Evolutionary conservation across 2,113 vertebrate genomes (phyloP), one percentile per base, ranked within the genome.

Genomic region (Larimichthys crocea): DNA sequence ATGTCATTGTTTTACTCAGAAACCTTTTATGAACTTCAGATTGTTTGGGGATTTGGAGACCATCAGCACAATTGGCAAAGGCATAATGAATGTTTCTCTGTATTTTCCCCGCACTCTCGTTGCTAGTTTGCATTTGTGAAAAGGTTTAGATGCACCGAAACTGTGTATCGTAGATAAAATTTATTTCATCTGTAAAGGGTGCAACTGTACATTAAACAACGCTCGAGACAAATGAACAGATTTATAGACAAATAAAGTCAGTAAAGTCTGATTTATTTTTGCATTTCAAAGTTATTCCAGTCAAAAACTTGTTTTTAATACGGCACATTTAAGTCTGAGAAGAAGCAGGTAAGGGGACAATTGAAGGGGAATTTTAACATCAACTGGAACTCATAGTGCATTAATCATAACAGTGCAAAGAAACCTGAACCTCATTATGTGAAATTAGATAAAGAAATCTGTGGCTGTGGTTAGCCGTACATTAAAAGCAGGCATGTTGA

Each of bases 31-130:
- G 77, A 89, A 84, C 68, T 87, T 88, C 60, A 91, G 83, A 93
- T 93, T 94, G 91, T 91, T 92, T 80, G 74, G 94, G 92, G 94
- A 92, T 90, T 93, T 93, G 86, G 92, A 94, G 93, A 93, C 92
- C 85, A 88, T 84, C 73, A 48, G 86, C 84, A 87, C 76, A 87
- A 74, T 76, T 84, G 91, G 79, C 74, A 76, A 61, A 82, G 78
- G 44, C 67, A 74, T 81, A 88, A 87, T 84, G 71, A 78, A 86
- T 75, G 83, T 74, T 86, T 86, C 60, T 85, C 62, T 60, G 74
- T 80, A 76, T 82, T 76, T 83, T 50, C 66, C 79, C 72, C 73
- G 26, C 26, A 6, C 60, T 44, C 74, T n/a, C 10, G 14, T 72
- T 61, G 63, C 78, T 70, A 64, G 66, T 77, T 87, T 76, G 74